These are phyloP conservation scores for Danaus chrysippus DNA, from an alignment of 2,888 invertebrate genomes.

Conservation along the genomic window DNA sequence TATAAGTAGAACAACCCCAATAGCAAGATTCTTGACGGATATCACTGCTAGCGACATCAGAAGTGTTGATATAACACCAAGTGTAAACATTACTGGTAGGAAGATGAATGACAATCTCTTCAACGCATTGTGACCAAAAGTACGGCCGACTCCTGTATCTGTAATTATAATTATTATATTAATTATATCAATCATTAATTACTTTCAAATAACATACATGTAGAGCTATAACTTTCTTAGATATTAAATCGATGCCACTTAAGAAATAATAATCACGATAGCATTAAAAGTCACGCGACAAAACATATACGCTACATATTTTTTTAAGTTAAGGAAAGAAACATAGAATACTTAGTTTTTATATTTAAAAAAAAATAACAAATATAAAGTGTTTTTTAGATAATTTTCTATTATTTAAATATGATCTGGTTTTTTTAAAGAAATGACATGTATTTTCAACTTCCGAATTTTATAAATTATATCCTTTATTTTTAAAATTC, in stretches of 20 bases:
- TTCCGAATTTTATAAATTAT: no score
- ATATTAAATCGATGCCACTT: no score
- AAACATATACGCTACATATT: conserved; percentile 11
- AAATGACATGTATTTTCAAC: no score
- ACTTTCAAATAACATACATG: background rate
- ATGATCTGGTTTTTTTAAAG: no score
- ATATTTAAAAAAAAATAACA: background rate
- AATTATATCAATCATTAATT: background rate
- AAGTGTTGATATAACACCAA: conserved; percentile 86
- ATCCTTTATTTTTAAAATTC: no score
- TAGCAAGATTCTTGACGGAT: conserved; percentile 85
- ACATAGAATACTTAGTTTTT: conserved; percentile 1
- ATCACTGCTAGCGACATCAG: conserved; percentile 84
- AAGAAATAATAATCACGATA: no score
- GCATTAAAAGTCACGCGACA: conserved; percentile 10
- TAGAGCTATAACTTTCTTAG: background rate
- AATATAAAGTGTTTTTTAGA: no score
- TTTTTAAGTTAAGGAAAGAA: conserved; percentile 2
- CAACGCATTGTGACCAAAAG: conserved; percentile 85
- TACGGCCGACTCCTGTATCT: conserved; percentile 79
- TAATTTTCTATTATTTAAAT: no score
- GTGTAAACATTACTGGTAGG: conserved; percentile 86
- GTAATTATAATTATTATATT: conserved; percentile 33
- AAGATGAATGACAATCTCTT: conserved; percentile 85
- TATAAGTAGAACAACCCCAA: conserved; percentile 82